Evolutionary conservation across 2,888 invertebrate species (phyloP).

Genomic region (Drosophila phalerata): DNA sequence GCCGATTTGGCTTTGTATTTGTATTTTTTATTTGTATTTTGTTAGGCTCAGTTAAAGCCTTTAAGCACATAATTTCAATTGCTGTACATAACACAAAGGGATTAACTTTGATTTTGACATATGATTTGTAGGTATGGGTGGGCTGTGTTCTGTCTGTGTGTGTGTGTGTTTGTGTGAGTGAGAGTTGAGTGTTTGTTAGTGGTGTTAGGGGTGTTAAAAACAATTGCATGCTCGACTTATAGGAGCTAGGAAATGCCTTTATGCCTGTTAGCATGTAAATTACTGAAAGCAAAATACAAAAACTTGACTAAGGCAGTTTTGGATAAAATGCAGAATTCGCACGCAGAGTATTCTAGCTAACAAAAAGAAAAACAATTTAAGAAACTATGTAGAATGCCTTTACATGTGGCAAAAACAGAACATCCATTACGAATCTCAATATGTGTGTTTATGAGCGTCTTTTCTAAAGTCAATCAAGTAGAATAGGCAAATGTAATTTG

Average conservation of each 20-base stretch:
- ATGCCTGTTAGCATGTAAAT: constrained; percentile 35
- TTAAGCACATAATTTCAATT: constrained; percentile 81
- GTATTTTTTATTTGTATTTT: constrained; percentile 55
- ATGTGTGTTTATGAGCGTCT: background rate
- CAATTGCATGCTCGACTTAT: constrained; percentile 18
- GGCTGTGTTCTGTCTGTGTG: constrained; percentile 1
- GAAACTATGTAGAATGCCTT: constrained; percentile 6
- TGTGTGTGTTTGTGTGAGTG: no score
- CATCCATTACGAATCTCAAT: background rate
- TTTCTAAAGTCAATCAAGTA: constrained; percentile 6
- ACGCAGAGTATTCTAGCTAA: constrained; percentile 31
- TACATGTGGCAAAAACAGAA: constrained; percentile 3
- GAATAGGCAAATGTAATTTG: constrained; percentile 30
- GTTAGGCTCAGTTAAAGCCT: constrained; percentile 73
- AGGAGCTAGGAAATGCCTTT: constrained; percentile 20
- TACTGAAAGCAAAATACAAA: constrained; percentile 21
- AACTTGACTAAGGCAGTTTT: constrained; percentile 5
- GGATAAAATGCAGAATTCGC: constrained; percentile 33
- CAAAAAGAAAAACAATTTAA: background rate
- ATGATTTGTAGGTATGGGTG: constrained; percentile 59
- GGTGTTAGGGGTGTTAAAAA: constrained; percentile 27
- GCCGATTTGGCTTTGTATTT: constrained; percentile 46
- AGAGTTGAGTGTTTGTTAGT: no score
- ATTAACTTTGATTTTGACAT: constrained; percentile 81
- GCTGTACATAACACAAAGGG: constrained; percentile 79